Evolutionary conservation across 2,888 invertebrate species (phyloP).

Genomic region (Cephus spinipes): DNA sequence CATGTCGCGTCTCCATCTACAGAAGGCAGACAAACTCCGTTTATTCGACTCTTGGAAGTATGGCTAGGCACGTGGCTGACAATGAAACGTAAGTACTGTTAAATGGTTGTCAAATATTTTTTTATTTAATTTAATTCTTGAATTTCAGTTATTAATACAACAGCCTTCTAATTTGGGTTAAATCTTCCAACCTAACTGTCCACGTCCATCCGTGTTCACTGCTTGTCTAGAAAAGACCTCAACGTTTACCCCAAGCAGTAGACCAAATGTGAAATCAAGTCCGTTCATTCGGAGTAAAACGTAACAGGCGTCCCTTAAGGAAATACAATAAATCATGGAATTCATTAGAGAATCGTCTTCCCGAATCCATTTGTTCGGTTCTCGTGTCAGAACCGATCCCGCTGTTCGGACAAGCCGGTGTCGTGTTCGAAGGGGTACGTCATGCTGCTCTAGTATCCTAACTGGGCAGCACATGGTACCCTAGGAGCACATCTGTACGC

Average conservation of each 20-base stretch:
- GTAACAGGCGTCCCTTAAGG: slow-evolving; percentile 12
- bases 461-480: slow-evolving; percentile 39
- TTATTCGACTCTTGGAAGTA: slow-evolving; percentile 41
- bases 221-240: neutral
- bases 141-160: neutral
- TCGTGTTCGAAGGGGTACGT: slow-evolving; percentile 50
- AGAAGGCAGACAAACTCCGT: slow-evolving; percentile 40
- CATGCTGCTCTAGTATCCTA: slow-evolving; percentile 38
- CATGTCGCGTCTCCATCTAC: slow-evolving; percentile 39
- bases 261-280: neutral
- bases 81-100: neutral
- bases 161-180: neutral
- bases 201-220: neutral
- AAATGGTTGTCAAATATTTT: neutral
- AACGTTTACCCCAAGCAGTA: neutral
- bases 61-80: slow-evolving; percentile 44
- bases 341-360: slow-evolving; percentile 49
- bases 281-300: neutral
- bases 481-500: slow-evolving; percentile 44
- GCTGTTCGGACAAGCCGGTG: slow-evolving; percentile 53
- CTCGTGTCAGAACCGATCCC: slow-evolving; percentile 40
- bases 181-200: neutral
- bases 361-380: slow-evolving; percentile 38
- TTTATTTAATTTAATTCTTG: neutral
- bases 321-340: slow-evolving; percentile 52